A percentile compares a stretch with the other conserved stretches of the same genome.
Evolutionary conservation across 2,113 vertebrate species (phyloP).

Genomic region (Macrotus californicus): DNA sequence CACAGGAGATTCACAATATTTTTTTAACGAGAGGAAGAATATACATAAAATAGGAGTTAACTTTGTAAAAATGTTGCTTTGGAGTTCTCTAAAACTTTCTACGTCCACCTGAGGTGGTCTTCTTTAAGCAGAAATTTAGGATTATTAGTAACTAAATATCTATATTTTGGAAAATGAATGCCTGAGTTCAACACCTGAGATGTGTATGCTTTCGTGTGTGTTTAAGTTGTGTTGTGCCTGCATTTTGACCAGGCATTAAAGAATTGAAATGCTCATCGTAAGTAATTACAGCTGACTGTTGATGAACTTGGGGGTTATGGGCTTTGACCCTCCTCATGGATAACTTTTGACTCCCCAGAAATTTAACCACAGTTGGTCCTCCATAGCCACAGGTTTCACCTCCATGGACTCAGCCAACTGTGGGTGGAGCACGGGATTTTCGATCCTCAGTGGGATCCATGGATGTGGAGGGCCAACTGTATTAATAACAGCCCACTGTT

Average conservation of each 20-base stretch:
- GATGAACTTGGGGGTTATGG: too few species aligned
- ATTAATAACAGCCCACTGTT: neutral
- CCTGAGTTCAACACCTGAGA: neutral
- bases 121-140: constrained; percentile 19
- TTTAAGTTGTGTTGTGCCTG: neutral
- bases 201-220: neutral
- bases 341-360: neutral
- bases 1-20: neutral
- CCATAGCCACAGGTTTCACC: neutral
- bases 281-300: neutral
- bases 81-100: neutral
- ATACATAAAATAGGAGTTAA: neutral
- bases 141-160: neutral
- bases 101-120: neutral
- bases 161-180: neutral
- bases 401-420: neutral
- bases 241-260: neutral
- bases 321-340: too few species aligned
- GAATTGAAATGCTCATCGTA: neutral
- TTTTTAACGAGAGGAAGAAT: neutral
- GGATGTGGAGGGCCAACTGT: neutral
- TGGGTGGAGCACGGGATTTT: neutral
- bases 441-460: neutral
- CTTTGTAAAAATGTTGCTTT: neutral
- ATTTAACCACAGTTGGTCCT: neutral